These are phyloP conservation scores for Mastomys natalensis DNA, from an alignment of 2,113 vertebrate species.

Conservation along the genomic window DNA sequence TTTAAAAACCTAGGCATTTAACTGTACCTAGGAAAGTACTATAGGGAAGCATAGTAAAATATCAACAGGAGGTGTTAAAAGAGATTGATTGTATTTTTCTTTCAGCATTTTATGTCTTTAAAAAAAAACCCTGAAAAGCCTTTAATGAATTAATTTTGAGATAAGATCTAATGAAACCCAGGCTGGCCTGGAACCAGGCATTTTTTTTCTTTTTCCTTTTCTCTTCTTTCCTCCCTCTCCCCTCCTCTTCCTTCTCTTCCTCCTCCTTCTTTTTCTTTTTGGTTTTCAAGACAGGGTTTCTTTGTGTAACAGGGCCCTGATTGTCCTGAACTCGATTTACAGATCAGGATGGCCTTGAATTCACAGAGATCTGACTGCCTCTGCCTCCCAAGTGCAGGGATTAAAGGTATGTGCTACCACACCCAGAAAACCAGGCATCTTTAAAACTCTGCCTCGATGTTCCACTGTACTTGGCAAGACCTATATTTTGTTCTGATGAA, in stretches of 20 bases:
- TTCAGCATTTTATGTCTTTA: not conserved
- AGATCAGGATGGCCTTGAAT: too few relatives aligned
- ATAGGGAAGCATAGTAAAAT: not conserved
- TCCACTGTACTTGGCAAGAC: not conserved
- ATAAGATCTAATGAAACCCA: not conserved
- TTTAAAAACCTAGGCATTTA: not conserved
- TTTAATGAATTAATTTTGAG: not conserved
- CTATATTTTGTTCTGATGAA: constrained; percentile 38
- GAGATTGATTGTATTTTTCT: constrained; percentile 16
- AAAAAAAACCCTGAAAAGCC: not conserved
- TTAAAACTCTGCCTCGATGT: not conserved
- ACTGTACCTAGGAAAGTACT: not conserved
- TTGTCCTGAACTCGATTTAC: too few relatives aligned
- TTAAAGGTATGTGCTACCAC: too few relatives aligned
- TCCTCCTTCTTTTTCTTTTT: too few relatives aligned
- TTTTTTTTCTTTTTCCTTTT: not conserved
- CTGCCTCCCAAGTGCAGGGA: too few relatives aligned
- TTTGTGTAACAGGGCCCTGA: too few relatives aligned
- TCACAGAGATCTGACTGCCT: too few relatives aligned
- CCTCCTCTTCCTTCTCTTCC: fast-evolving
- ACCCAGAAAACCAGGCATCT: not conserved
- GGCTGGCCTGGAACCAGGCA: too few relatives aligned
- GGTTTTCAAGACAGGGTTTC: too few relatives aligned
- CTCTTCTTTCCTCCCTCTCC: too few relatives aligned
- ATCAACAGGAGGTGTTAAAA: not conserved